These are phyloP conservation scores for Chirona hameri DNA, from an alignment of 2,888 invertebrate species.

Conservation along the genomic window DNA sequence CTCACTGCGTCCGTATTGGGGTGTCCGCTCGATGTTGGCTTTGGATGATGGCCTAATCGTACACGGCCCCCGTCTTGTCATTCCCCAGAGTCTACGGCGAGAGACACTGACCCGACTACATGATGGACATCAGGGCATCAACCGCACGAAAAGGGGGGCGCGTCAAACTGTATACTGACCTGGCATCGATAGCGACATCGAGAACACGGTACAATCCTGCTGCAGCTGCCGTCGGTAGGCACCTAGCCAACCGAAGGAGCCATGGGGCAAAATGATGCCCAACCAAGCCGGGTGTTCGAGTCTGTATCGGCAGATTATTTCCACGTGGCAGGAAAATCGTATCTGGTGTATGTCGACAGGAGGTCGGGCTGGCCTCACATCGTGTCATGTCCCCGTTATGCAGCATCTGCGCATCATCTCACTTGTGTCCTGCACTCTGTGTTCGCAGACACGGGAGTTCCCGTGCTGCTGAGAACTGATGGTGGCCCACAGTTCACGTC, in stretches of 20 bases:
- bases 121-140: constrained; percentile 37
- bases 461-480: no score
- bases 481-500: constrained; percentile 23
- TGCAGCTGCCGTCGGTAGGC: not conserved
- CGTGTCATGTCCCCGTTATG: not conserved
- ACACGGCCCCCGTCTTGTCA: constrained; percentile 37
- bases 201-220: constrained; percentile 9
- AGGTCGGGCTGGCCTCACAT: constrained; percentile 31
- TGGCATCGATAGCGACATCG: constrained; percentile 37
- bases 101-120: constrained; percentile 35
- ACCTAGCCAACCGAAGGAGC: constrained; percentile 2
- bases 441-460: constrained; percentile 8
- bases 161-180: no score
- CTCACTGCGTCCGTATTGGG: not conserved
- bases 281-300: constrained; percentile 26
- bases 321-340: not conserved
- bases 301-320: not conserved
- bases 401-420: constrained; percentile 27
- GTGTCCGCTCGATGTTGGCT: constrained; percentile 31
- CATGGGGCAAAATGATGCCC: not conserved
- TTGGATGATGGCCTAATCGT: constrained; percentile 34
- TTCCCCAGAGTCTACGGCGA: constrained; percentile 33
- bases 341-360: constrained; percentile 29
- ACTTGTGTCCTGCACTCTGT: not conserved
- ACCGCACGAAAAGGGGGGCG: constrained; percentile 35